phyloP scores from a whole-genome alignment of 2,797 vertebrate genomes.

The Novumbra hubbsi region DNA sequence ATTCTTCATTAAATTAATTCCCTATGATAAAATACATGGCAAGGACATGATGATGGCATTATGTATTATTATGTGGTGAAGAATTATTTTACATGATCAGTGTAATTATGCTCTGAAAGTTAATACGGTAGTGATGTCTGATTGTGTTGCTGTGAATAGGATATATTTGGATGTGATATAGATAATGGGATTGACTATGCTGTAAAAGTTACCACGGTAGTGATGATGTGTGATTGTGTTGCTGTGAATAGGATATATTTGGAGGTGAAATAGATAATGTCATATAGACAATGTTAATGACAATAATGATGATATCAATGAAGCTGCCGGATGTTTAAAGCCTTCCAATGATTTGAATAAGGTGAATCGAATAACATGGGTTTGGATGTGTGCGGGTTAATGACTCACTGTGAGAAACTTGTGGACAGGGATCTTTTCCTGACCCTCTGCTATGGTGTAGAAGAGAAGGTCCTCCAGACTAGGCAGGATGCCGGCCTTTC shows the following conservation, averaged over 20 bases:
- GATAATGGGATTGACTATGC: background rate
- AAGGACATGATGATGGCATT: background rate
- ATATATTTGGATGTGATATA: background rate
- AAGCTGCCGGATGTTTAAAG: background rate
- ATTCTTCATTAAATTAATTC: background rate
- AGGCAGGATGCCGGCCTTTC: constrained; percentile 89
- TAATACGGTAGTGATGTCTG: background rate
- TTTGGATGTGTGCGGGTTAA: background rate
- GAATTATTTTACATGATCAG: background rate
- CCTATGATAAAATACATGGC: background rate
- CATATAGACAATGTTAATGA: background rate
- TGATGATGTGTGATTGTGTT: background rate
- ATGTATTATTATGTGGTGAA: background rate
- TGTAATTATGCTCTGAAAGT: background rate
- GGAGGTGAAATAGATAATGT: background rate
- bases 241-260: background rate
- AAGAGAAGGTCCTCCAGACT: constrained; percentile 98
- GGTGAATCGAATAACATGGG: background rate
- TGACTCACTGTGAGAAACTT: constrained; percentile 80
- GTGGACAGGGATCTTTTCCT: constrained; percentile 96
- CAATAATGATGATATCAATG: background rate
- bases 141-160: background rate
- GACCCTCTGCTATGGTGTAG: constrained; percentile 97
- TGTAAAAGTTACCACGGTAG: background rate
- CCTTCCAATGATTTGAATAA: background rate